A percentile compares a stretch with the other conserved stretches of the same genome.
Evolutionary conservation across 2,888 invertebrate genomes (phyloP).

Genomic region (Dicroscelio sp.): DNA sequence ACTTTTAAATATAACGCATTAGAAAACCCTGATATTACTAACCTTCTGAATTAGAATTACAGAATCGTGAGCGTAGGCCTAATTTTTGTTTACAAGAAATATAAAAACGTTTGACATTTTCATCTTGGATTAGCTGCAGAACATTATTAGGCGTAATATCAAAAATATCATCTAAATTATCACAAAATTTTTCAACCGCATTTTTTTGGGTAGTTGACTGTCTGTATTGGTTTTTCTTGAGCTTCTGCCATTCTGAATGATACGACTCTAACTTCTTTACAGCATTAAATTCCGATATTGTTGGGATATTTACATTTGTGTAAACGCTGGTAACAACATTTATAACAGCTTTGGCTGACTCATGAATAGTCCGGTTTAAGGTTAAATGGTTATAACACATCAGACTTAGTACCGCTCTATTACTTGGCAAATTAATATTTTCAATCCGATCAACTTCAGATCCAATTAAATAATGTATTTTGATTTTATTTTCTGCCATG

Average conservation of each 20-base stretch:
- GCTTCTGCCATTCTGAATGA: neutral
- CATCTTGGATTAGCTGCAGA: constrained; percentile 2
- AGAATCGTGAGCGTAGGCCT: neutral
- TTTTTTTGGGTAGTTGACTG: neutral
- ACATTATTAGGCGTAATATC: constrained; percentile 5
- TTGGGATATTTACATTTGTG: constrained; percentile 12
- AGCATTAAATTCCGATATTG: constrained; percentile 12
- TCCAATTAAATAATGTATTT: constrained; percentile 27
- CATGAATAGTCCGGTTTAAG: neutral
- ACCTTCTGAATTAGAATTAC: neutral
- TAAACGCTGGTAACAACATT: constrained; percentile 4
- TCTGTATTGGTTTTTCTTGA: constrained; percentile 2
- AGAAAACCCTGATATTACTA: neutral
- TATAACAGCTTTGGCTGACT: constrained; percentile 9
- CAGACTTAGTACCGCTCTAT: constrained; percentile 19
- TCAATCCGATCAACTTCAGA: constrained; percentile 22
- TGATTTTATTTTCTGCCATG: neutral
- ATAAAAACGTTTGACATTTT: neutral
- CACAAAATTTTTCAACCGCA: neutral
- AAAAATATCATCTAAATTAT: constrained; percentile 5
- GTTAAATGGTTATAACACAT: constrained; percentile 25
- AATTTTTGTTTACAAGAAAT: constrained; percentile 2
- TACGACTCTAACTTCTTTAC: constrained; percentile 4
- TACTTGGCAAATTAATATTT: constrained; percentile 33
- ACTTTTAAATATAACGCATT: too few relatives aligned